Evolutionary conservation across 1,140 invertebrate genomes (phyloP).

Genomic region (Apolygus lucorum): DNA sequence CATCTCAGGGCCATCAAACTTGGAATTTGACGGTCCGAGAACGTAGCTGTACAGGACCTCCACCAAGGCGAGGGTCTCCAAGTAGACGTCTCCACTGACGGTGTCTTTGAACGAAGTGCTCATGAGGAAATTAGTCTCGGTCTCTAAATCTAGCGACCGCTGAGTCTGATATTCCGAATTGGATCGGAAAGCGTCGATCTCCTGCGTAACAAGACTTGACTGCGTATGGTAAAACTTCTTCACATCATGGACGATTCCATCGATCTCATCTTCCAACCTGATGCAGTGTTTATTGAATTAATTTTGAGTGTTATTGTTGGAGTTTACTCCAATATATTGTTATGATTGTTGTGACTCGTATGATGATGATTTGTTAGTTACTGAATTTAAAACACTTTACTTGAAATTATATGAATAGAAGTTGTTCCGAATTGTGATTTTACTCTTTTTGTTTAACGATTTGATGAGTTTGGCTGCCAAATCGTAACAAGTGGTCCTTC

Average conservation of each 20-base stretch:
- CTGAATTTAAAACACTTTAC: no score
- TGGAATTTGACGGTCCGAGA: not conserved
- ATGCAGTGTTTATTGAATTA: no score
- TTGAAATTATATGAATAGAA: no score
- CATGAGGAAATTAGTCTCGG: not conserved
- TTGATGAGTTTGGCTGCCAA: no score
- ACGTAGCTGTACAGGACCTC: slow-evolving; percentile 7
- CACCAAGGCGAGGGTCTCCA: slow-evolving; percentile 16
- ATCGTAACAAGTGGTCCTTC: no score
- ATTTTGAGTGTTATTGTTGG: no score
- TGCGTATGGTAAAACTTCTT: not conserved
- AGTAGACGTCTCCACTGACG: not conserved
- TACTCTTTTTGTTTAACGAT: no score
- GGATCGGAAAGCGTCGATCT: not conserved
- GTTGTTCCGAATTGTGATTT: no score
- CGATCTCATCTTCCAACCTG: not conserved
- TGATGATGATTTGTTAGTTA: no score
- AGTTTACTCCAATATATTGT: no score
- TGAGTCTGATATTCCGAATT: not conserved
- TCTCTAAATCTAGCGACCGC: not conserved
- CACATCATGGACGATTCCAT: not conserved
- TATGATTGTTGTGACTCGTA: no score
- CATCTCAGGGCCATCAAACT: slow-evolving; percentile 1
- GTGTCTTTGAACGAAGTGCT: slow-evolving; percentile 10
- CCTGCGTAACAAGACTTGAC: not conserved